phyloP scores from a whole-genome alignment of 2,113 vertebrate genomes.

The Tympanuchus pallidicinctus region DNA sequence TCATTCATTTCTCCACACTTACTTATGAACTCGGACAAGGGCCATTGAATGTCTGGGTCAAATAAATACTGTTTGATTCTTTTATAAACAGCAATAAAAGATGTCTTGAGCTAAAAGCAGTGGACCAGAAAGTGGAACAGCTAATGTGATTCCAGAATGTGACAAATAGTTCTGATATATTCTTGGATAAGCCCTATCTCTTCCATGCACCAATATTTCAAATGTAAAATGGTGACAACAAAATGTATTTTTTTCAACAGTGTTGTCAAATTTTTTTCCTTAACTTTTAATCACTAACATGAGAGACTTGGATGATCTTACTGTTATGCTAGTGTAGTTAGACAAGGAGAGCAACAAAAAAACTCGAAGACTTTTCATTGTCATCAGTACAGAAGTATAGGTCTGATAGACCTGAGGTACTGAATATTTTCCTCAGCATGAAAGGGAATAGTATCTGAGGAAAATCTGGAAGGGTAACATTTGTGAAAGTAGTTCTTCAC shows the following conservation, averaged over 20 bases:
- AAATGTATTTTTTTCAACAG: background rate
- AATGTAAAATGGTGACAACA: background rate
- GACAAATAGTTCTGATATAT: background rate
- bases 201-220: background rate
- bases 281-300: background rate
- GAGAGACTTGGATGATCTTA: background rate
- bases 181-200: background rate
- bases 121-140: background rate
- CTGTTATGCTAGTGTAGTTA: background rate
- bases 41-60: conserved; percentile 8
- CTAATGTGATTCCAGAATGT: background rate
- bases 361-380: background rate
- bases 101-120: background rate
- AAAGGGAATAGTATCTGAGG: background rate
- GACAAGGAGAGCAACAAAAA: background rate
- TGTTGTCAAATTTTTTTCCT: background rate
- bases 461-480: background rate
- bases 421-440: background rate
- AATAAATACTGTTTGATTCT: conserved; percentile 31
- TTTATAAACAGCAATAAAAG: conserved; percentile 30
- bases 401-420: background rate
- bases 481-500: background rate
- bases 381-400: background rate
- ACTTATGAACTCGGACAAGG: background rate
- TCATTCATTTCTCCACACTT: background rate